These are phyloP conservation scores for Scaptomyza pallida DNA, from an alignment of 1,140 invertebrate genomes.

Conservation along the genomic window DNA sequence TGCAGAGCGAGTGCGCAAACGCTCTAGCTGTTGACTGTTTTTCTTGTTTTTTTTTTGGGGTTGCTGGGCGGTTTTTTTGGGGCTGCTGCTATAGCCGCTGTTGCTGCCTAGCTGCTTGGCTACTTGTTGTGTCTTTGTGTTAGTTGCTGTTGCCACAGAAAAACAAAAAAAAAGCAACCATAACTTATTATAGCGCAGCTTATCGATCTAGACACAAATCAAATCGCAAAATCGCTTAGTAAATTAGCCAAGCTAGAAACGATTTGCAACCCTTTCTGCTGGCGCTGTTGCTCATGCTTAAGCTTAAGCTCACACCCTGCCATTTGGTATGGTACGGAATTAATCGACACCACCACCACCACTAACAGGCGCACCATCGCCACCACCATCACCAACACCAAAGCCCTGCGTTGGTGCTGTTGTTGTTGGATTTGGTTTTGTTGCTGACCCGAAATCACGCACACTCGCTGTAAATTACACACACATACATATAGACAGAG, in stretches of 20 bases:
- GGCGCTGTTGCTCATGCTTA: neutral
- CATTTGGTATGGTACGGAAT: slow-evolving; percentile 20
- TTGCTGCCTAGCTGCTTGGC: slow-evolving; percentile 60
- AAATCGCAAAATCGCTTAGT: neutral
- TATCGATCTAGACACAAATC: slow-evolving; percentile 44
- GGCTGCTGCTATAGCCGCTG: slow-evolving; percentile 1
- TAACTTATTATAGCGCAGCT: slow-evolving; percentile 10
- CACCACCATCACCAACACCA: slow-evolving; percentile 24
- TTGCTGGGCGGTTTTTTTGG: slow-evolving; percentile 37
- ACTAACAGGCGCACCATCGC: neutral
- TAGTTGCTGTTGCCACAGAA: slow-evolving; percentile 35
- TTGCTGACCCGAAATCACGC: slow-evolving; percentile 78
- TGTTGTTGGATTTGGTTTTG: slow-evolving; percentile 34
- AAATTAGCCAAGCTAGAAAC: neutral
- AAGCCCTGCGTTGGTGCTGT: slow-evolving; percentile 2
- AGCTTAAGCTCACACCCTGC: slow-evolving; percentile 6
- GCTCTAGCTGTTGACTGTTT: slow-evolving; percentile 26
- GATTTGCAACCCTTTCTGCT: slow-evolving; percentile 29
- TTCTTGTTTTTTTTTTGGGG: slow-evolving; percentile 37
- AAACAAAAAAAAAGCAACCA: slow-evolving; percentile 16
- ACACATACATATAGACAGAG: slow-evolving; percentile 29
- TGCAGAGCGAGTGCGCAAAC: slow-evolving; percentile 48
- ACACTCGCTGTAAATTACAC: slow-evolving; percentile 81
- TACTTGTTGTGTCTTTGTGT: slow-evolving; percentile 77
- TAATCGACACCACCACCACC: slow-evolving; percentile 40